Conservation (phyloP, 2,888 invertebrate species). For the Dorcus parallelipipedus region DNA sequence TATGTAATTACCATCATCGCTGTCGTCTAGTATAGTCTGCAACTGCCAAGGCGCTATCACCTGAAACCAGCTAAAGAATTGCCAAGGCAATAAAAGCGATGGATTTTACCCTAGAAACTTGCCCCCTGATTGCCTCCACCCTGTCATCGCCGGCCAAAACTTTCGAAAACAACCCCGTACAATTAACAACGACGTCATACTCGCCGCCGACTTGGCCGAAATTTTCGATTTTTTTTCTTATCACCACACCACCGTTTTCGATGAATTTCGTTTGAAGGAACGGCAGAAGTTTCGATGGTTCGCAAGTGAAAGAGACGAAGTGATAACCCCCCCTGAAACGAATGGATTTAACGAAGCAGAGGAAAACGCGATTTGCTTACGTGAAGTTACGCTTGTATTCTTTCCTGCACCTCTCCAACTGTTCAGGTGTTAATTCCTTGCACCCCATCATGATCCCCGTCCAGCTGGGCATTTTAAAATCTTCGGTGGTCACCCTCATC, state of each 20-base stretch:
- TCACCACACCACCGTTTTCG: conserved; percentile 57
- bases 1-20: conserved; percentile 62
- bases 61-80: conserved; percentile 43
- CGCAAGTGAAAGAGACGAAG: conserved; percentile 66
- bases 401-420: conserved; percentile 43
- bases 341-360: not conserved
- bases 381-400: conserved; percentile 45
- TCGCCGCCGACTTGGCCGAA: conserved; percentile 51
- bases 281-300: conserved; percentile 63
- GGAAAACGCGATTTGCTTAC: conserved; percentile 29
- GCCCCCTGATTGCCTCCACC: conserved; percentile 70
- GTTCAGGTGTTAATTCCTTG: conserved; percentile 34
- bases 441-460: conserved; percentile 49
- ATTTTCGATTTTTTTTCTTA: conserved; percentile 51
- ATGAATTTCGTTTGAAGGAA: conserved; percentile 63
- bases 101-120: conserved; percentile 60
- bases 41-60: conserved; percentile 69
- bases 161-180: conserved; percentile 68
- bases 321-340: conserved; percentile 58
- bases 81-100: not conserved
- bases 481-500: conserved; percentile 40
- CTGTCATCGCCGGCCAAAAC: conserved; percentile 59
- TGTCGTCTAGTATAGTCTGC: conserved; percentile 56
- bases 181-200: conserved; percentile 73
- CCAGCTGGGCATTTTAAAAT: conserved; percentile 43